These are phyloP conservation scores for Drosophila paulistorum DNA, from an alignment of 1,140 invertebrate species.

Conservation along the genomic window DNA sequence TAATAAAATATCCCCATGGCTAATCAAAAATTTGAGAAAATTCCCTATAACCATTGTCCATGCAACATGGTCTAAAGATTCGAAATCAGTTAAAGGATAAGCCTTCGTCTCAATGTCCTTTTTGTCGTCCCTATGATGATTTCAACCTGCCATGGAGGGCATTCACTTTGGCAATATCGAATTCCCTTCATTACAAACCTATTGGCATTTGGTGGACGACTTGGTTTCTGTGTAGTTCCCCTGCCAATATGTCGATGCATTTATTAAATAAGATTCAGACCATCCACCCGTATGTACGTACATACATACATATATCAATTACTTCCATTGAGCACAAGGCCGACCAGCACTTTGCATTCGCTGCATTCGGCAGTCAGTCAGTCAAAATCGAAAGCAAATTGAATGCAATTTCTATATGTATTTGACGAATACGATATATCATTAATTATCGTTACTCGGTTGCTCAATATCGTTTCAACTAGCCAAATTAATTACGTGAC, in stretches of 20 bases:
- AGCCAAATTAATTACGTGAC: conserved; percentile 70
- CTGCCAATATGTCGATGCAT: neutral
- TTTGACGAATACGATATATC: neutral
- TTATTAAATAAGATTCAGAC: conserved; percentile 29
- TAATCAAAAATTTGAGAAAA: neutral
- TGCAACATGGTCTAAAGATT: no score
- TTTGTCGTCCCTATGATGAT: no score
- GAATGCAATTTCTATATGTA: conserved; percentile 7
- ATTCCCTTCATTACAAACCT: neutral
- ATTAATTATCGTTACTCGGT: conserved; percentile 46
- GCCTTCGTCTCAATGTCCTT: no score
- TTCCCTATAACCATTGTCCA: no score
- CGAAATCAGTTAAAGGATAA: no score
- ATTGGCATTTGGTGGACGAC: neutral
- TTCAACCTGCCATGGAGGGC: no score
- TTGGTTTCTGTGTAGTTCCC: neutral
- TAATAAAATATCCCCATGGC: conserved; percentile 2
- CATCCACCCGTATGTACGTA: conserved; percentile 17
- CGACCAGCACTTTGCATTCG: conserved; percentile 37
- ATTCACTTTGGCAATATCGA: no score
- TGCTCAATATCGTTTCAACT: conserved; percentile 40
- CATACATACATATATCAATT: conserved; percentile 57
- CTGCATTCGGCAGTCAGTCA: conserved; percentile 19
- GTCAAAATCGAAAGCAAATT: conserved; percentile 52
- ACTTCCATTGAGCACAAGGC: conserved; percentile 67